Base-by-base conservation (phyloP, 2,113 vertebrate species). In the Lampris megalopsis region DNA sequence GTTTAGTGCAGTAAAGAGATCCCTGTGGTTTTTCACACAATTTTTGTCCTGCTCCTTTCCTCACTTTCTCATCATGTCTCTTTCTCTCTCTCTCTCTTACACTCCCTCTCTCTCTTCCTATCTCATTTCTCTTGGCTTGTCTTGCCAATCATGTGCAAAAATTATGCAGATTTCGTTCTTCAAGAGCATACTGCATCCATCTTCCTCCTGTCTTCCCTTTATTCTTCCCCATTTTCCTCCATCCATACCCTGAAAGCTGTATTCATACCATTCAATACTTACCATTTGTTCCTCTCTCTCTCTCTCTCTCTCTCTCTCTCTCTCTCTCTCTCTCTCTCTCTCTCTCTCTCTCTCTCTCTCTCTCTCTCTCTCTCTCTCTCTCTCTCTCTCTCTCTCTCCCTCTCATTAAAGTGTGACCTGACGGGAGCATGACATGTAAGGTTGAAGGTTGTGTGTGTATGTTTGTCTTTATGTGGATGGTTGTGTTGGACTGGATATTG, bases 121-220 rank as follows among this genome's bases (percentile, higher is more conserved):
- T 83, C 84, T 70, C 80, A 24, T 24, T 24, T 24, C 86, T 68
- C 84, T 81, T 73, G 70, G 75, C 84, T 80, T 69, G 41, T 78
- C 65, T 88, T 94, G 93, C 82, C 93, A 93, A 87, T 94, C 93
- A 94, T 77, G 80, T 80, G 75, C 77, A 90, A n/a, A 73, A 63
- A 89, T 91, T 92, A 92, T 94, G 92, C 88, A 92, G 84, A 93
- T 91, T 86, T 74, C 40, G 61, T 82, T 81, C 54, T 61, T 82
- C 71, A 81, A 86, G 92, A 93, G 90, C 84, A 85, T 79, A 71
- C 82, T 63, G 87, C 81, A 81, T 74, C 83, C 84, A 43, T 57
- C 7, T 67, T 62, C 40, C 8, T 49, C 64, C 38, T 49, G 8
- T n/a, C 54, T 6, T 41, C 50, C 50, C 50, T 53, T 13, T 62